phyloP scores from a whole-genome alignment of 2,797 vertebrate species.

The Parauchenoglanis punctatus region DNA sequence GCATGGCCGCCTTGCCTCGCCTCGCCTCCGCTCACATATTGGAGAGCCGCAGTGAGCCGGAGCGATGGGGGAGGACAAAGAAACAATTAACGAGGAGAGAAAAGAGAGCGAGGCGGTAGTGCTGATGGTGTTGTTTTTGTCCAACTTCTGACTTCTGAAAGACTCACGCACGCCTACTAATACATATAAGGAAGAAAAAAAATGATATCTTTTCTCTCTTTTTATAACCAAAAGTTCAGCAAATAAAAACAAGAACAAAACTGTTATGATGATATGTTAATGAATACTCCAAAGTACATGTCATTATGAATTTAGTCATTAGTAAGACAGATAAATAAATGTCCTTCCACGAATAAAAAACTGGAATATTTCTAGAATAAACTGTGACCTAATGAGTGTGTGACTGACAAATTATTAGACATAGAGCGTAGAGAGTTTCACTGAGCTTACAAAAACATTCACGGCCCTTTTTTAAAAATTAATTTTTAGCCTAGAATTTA shows the following conservation, averaged over 20 bases:
- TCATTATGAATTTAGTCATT: not conserved
- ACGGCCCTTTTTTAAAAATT: too few relatives aligned
- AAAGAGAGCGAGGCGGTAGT: not conserved
- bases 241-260: not conserved
- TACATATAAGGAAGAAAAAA: too few relatives aligned
- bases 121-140: not conserved
- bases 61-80: conserved; percentile 35
- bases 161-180: not conserved
- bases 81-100: conserved; percentile 29
- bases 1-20: conserved; percentile 21
- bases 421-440: not conserved
- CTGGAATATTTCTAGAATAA: too few relatives aligned
- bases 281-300: not conserved
- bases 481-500: not conserved
- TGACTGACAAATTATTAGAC: too few relatives aligned
- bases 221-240: not conserved
- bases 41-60: conserved; percentile 44
- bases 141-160: conserved; percentile 6
- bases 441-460: too few relatives aligned
- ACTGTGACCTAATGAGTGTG: too few relatives aligned
- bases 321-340: not conserved
- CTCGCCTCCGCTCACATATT: conserved; percentile 57
- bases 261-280: not conserved
- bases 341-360: too few relatives aligned
- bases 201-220: not conserved